These are phyloP conservation scores for Dyspetes luteomarginatus DNA, from an alignment of 2,888 invertebrate species.

Conservation along the genomic window DNA sequence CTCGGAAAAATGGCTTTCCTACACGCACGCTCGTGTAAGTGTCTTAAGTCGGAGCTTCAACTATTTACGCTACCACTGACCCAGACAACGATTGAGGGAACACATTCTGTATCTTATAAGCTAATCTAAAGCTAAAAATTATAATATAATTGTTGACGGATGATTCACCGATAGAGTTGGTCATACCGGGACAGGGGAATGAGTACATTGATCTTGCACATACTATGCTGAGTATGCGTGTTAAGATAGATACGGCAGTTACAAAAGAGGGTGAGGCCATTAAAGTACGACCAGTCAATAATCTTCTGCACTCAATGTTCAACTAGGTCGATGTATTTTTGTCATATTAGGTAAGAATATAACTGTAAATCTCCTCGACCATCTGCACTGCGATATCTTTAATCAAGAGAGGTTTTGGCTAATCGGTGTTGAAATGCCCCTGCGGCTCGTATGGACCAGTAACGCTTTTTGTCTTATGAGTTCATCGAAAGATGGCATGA, in stretches of 20 bases:
- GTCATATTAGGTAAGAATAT: neutral
- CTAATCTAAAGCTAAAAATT: too few species aligned
- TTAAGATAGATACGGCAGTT: constrained; percentile 22
- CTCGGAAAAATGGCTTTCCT: constrained; percentile 8
- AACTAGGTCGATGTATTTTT: constrained; percentile 61
- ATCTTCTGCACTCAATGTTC: constrained; percentile 67
- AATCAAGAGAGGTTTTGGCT: constrained; percentile 59
- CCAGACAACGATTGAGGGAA: constrained; percentile 65
- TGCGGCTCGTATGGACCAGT: constrained; percentile 5
- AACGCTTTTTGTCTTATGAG: constrained; percentile 54
- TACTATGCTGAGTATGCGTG: constrained; percentile 51
- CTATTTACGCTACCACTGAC: constrained; percentile 63
- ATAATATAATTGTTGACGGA: constrained; percentile 66
- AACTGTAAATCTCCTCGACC: constrained; percentile 19
- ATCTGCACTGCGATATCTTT: constrained; percentile 60
- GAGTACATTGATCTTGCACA: constrained; percentile 69
- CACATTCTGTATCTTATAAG: constrained; percentile 68
- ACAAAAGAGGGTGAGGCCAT: too few species aligned
- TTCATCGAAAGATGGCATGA: constrained; percentile 49
- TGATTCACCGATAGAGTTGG: constrained; percentile 69
- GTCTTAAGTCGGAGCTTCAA: constrained; percentile 36
- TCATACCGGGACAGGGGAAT: constrained; percentile 66
- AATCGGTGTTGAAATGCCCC: constrained; percentile 61
- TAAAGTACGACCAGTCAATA: too few species aligned
- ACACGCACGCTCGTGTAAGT: constrained; percentile 17